Evolutionary conservation across 2,797 vertebrate genomes (phyloP).

Genomic region (Cryptoblepharus egeriae): DNA sequence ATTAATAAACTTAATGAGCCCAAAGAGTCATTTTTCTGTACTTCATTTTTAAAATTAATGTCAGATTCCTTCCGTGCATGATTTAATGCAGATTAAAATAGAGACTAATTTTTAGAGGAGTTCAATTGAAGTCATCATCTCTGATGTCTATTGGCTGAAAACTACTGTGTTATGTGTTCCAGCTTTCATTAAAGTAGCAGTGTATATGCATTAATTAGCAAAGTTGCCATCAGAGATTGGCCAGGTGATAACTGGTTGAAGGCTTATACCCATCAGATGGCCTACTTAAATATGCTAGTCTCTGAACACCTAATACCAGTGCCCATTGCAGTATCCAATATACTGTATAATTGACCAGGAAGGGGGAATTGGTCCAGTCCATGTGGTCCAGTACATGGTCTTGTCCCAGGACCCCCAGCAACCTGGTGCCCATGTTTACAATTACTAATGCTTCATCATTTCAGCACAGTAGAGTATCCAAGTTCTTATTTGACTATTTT

Average conservation of each 20-base stretch:
- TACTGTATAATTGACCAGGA: too few species aligned
- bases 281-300: too few species aligned
- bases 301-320: too few species aligned
- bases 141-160: not conserved
- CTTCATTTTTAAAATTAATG: not conserved
- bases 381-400: too few species aligned
- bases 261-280: too few species aligned
- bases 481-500: not conserved
- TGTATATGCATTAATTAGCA: not conserved
- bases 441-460: not conserved
- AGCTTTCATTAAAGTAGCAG: not conserved
- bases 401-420: too few species aligned
- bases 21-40: constrained; percentile 3
- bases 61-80: not conserved
- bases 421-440: too few species aligned
- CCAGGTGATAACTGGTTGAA: too few species aligned
- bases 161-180: not conserved
- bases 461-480: not conserved
- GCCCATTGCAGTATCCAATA: too few species aligned
- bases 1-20: not conserved
- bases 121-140: not conserved
- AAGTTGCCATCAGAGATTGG: too few species aligned
- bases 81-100: constrained; percentile 8
- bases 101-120: not conserved
- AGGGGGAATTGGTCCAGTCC: too few species aligned